phyloP scores from a whole-genome alignment of 2,797 vertebrate genomes.

The Neostethus bicornis region DNA sequence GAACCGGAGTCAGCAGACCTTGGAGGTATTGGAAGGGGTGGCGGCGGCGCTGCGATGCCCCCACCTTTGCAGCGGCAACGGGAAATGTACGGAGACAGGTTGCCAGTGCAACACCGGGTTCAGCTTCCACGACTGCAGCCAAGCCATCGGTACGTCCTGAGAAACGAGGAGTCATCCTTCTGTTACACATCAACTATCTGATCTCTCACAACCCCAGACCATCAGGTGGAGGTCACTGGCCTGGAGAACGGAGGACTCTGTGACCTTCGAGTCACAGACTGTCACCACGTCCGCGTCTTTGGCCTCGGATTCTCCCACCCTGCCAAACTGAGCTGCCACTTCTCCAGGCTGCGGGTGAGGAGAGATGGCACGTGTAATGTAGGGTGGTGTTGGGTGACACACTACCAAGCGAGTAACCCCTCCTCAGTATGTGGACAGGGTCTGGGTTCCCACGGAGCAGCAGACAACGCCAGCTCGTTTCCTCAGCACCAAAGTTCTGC shows the following conservation, averaged over 20 bases:
- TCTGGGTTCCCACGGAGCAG: slow-evolving; percentile 77
- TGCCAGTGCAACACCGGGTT: slow-evolving; percentile 78
- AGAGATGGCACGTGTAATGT: not conserved
- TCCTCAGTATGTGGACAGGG: slow-evolving; percentile 68
- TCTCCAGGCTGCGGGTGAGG: slow-evolving; percentile 77
- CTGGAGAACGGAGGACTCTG: slow-evolving; percentile 78
- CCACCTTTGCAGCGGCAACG: slow-evolving; percentile 77
- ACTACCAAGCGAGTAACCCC: not conserved
- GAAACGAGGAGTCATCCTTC: not conserved
- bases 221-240: slow-evolving; percentile 72
- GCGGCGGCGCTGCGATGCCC: slow-evolving; percentile 75
- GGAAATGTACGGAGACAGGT: slow-evolving; percentile 78
- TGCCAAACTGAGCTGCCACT: slow-evolving; percentile 71
- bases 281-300: slow-evolving; percentile 65
- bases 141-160: slow-evolving; percentile 75
- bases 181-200: too few relatives aligned
- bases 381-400: not conserved
- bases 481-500: slow-evolving; percentile 81
- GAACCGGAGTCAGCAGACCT: slow-evolving; percentile 53
- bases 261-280: slow-evolving; percentile 66
- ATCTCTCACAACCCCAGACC: slow-evolving; percentile 55
- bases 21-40: slow-evolving; percentile 49
- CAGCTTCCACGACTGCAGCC: slow-evolving; percentile 81
- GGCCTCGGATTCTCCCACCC: slow-evolving; percentile 75
- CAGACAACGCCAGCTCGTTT: slow-evolving; percentile 80